phyloP scores from a whole-genome alignment of 1,140 invertebrate species.

The Drosophila tristis region DNA sequence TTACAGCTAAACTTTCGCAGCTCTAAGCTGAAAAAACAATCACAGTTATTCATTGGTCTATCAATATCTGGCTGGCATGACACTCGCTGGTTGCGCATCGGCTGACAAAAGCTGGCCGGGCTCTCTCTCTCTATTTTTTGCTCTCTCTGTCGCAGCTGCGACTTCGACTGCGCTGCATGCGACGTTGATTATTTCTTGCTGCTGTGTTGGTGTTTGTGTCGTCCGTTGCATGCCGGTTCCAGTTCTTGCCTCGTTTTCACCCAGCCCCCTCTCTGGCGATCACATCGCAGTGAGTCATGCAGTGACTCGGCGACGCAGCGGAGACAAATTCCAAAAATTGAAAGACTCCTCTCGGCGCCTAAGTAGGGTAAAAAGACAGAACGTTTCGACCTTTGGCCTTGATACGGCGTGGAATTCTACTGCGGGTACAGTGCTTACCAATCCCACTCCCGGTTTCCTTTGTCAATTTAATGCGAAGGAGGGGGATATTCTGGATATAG shows the following conservation, averaged over 20 bases:
- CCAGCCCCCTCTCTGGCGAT: slow-evolving; percentile 6
- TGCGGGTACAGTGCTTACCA: no score
- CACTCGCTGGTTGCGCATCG: not conserved
- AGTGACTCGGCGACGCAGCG: slow-evolving; percentile 6
- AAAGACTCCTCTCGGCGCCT: slow-evolving; percentile 22
- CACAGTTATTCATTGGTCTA: not conserved
- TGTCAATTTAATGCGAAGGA: not conserved
- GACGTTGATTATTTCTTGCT: not conserved
- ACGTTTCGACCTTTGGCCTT: slow-evolving; percentile 36
- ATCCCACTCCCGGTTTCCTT: not conserved
- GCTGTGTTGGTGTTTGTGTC: slow-evolving; percentile 23
- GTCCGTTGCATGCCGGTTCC: slow-evolving; percentile 53
- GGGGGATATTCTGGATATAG: no score
- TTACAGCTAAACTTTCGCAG: not conserved
- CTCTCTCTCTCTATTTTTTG: not conserved
- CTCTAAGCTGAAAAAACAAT: not conserved
- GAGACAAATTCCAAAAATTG: slow-evolving; percentile 43
- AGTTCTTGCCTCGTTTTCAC: slow-evolving; percentile 19
- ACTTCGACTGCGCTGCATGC: no score
- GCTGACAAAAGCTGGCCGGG: slow-evolving; percentile 10
- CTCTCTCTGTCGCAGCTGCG: not conserved
- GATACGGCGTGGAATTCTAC: slow-evolving; percentile 24
- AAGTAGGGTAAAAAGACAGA: slow-evolving; percentile 4
- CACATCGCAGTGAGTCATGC: slow-evolving; percentile 38
- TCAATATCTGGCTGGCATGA: slow-evolving; percentile 31